phyloP scores from a whole-genome alignment of 1,140 invertebrate species.

The Nymphalis io region DNA sequence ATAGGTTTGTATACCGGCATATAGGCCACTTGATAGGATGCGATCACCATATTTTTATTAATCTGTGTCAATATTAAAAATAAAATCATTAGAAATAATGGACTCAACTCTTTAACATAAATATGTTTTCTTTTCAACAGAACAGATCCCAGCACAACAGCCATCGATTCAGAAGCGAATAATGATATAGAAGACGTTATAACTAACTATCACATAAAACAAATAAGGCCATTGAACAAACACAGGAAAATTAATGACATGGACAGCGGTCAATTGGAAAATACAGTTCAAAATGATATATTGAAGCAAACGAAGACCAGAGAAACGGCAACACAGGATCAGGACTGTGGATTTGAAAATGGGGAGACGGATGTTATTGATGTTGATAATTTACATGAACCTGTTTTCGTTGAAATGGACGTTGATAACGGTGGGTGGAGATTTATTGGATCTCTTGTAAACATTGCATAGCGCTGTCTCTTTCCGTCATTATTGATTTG shows the following conservation, averaged over 20 bases:
- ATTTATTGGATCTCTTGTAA: neutral
- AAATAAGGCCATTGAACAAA: constrained; percentile 41
- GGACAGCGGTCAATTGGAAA: neutral
- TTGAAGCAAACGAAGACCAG: neutral
- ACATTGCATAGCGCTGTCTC: too few species aligned
- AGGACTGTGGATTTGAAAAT: neutral
- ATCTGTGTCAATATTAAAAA: too few species aligned
- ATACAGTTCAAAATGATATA: too few species aligned
- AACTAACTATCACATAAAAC: constrained; percentile 62
- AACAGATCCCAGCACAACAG: constrained; percentile 3
- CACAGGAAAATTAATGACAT: constrained; percentile 11
- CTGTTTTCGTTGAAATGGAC: constrained; percentile 54
- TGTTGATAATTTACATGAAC: constrained; percentile 33
- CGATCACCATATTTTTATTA: too few species aligned
- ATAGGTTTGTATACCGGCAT: too few species aligned
- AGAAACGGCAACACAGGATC: neutral
- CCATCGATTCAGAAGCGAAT: constrained; percentile 28
- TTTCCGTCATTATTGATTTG: too few species aligned
- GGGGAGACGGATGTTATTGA: constrained; percentile 21
- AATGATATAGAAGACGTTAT: constrained; percentile 66
- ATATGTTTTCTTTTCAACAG: constrained; percentile 20
- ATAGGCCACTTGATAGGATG: too few species aligned
- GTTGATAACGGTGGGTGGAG: constrained; percentile 47
- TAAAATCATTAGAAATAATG: too few species aligned
- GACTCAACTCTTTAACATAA: neutral